Percentiles rank a stretch among this genome's conserved stretches.
phyloP scores from a whole-genome alignment of 2,888 invertebrate species.

The Thera obeliscata region DNA sequence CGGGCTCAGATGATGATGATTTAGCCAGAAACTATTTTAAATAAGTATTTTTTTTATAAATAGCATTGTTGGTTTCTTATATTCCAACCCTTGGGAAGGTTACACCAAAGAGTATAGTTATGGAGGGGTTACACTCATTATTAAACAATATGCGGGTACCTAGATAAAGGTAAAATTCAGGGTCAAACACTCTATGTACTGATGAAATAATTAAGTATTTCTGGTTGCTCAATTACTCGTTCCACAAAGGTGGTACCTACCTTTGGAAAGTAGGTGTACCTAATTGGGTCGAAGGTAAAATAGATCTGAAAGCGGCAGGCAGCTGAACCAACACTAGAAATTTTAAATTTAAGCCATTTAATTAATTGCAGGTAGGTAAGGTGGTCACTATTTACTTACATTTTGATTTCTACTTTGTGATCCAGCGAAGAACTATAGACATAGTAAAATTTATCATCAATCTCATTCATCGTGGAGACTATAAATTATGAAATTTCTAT shows the following conservation, averaged over 20 bases:
- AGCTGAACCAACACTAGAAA: background rate
- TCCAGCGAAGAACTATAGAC: slow-evolving; percentile 97
- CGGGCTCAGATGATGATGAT: too few species aligned
- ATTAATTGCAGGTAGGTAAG: background rate
- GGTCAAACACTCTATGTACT: background rate
- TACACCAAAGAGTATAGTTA: too few species aligned
- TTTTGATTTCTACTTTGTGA: slow-evolving; percentile 94
- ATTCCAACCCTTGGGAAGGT: background rate
- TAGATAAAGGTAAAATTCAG: background rate
- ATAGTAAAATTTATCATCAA: slow-evolving; percentile 92
- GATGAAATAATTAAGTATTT: background rate
- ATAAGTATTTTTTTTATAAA: too few species aligned
- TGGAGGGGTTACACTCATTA: background rate
- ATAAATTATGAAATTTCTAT: background rate
- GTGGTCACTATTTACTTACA: slow-evolving; percentile 85
- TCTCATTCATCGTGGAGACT: slow-evolving; percentile 85
- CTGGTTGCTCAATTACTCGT: too few species aligned
- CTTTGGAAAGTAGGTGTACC: too few species aligned
- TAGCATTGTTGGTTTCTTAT: background rate
- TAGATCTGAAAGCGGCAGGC: background rate
- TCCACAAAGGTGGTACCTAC: too few species aligned
- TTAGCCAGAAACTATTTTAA: too few species aligned
- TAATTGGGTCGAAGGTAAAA: background rate
- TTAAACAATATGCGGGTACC: background rate
- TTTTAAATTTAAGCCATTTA: background rate